These are phyloP conservation scores for Enteromius afrohamiltoni DNA, from an alignment of 2,797 vertebrate genomes.

Conservation along the genomic window DNA sequence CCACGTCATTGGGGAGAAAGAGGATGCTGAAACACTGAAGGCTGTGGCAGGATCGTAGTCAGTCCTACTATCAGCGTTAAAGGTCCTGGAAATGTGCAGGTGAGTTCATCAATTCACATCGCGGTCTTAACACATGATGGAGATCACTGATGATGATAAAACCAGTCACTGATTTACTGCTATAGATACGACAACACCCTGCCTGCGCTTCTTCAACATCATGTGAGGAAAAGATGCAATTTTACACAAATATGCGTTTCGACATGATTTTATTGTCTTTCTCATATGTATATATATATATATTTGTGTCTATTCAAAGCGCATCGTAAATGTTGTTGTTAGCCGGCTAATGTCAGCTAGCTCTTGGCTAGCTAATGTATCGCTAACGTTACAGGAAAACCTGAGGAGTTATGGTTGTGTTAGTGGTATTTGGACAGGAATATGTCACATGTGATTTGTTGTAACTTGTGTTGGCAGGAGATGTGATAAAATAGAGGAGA, in stretches of 20 bases:
- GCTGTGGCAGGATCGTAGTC: slow-evolving; percentile 58
- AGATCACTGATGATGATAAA: slow-evolving; percentile 2
- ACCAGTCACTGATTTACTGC: background rate
- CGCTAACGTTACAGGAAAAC: background rate
- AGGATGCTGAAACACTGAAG: slow-evolving; percentile 20
- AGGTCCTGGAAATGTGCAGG: slow-evolving; percentile 42
- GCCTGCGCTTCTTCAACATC: background rate
- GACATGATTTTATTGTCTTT: background rate
- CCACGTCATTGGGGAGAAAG: background rate
- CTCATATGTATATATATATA: background rate
- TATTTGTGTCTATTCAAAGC: background rate
- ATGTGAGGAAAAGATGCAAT: background rate
- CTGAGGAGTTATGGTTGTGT: background rate
- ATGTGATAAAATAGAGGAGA: background rate
- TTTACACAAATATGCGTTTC: background rate
- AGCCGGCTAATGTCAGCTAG: slow-evolving; percentile 32
- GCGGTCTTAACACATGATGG: background rate
- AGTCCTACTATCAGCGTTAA: slow-evolving; percentile 57
- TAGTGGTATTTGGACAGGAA: background rate
- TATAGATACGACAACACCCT: slow-evolving; percentile 18
- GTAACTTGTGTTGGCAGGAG: background rate
- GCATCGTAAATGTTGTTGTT: slow-evolving; percentile 34
- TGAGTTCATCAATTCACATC: background rate
- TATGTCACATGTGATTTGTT: background rate
- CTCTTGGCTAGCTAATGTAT: slow-evolving; percentile 16